phyloP scores from a whole-genome alignment of 2,888 invertebrate species.

The Sympetrum striolatum region DNA sequence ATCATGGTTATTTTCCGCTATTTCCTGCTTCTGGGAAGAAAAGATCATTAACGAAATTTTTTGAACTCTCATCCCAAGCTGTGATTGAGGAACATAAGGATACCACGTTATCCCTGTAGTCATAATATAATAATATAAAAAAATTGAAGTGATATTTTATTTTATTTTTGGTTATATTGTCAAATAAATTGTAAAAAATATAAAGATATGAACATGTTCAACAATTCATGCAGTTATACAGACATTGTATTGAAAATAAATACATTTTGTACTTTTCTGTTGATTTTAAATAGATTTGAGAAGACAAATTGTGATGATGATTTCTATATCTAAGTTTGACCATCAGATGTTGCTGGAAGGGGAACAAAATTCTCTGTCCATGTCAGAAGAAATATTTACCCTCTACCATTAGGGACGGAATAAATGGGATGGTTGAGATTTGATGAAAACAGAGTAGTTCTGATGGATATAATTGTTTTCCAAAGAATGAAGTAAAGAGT shows the following conservation, averaged over 20 bases:
- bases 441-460: no score
- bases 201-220: conserved; percentile 34
- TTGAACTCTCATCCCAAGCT: background rate
- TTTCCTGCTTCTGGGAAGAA: conserved; percentile 46
- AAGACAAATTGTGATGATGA: no score
- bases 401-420: no score
- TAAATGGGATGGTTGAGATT: no score
- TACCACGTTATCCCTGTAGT: background rate
- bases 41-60: background rate
- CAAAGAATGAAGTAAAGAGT: no score
- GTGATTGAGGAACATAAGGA: background rate
- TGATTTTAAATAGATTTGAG: background rate
- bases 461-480: no score
- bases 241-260: conserved; percentile 27
- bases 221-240: conserved; percentile 37
- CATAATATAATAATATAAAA: background rate
- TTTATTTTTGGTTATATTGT: conserved; percentile 40
- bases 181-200: conserved; percentile 37
- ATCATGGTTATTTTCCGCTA: conserved; percentile 33
- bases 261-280: conserved; percentile 29
- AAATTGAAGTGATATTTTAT: conserved; percentile 1
- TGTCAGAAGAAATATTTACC: no score
- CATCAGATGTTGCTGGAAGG: no score
- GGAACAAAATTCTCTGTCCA: no score
- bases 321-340: no score